phyloP scores from a whole-genome alignment of 2,797 vertebrate species.

The Phataginus tricuspis region DNA sequence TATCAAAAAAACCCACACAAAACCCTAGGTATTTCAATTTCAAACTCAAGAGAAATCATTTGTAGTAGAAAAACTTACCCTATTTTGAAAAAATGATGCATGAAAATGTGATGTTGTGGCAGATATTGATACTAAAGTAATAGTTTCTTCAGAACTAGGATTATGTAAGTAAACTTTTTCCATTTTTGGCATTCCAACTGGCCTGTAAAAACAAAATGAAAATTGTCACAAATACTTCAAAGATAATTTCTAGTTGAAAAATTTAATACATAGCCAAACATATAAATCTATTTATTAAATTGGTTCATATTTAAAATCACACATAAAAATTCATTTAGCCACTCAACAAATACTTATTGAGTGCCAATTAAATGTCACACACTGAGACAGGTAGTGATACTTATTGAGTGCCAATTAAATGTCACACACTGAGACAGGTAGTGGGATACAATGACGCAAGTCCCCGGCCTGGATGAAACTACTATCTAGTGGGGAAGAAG shows the following conservation, averaged over 20 bases:
- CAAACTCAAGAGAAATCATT: conserved; percentile 3
- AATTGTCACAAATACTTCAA: conserved; percentile 29
- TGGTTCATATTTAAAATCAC: conserved; percentile 30
- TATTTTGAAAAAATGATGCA: conserved; percentile 99
- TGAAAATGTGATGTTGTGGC: conserved; percentile 99
- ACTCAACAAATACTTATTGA: conserved; percentile 20
- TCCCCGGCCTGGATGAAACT: neutral
- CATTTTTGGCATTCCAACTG: conserved; percentile 99
- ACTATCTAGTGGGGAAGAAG: neutral
- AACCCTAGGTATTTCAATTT: conserved; percentile 33
- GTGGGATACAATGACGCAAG: neutral
- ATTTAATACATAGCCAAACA: neutral
- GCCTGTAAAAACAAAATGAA: conserved; percentile 87
- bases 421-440: neutral
- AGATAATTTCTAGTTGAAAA: neutral
- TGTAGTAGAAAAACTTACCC: conserved; percentile 90
- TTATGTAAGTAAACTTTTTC: conserved; percentile 99
- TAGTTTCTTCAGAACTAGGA: conserved; percentile 99
- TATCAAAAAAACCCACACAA: neutral
- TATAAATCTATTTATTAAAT: conserved; percentile 4
- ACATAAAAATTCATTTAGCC: neutral
- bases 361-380: no score
- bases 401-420: neutral
- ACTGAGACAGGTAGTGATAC: no score
- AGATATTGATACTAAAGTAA: conserved; percentile 99